Base-by-base conservation (phyloP, 2,888 invertebrate genomes). In the Polydrusus cervinus region DNA sequence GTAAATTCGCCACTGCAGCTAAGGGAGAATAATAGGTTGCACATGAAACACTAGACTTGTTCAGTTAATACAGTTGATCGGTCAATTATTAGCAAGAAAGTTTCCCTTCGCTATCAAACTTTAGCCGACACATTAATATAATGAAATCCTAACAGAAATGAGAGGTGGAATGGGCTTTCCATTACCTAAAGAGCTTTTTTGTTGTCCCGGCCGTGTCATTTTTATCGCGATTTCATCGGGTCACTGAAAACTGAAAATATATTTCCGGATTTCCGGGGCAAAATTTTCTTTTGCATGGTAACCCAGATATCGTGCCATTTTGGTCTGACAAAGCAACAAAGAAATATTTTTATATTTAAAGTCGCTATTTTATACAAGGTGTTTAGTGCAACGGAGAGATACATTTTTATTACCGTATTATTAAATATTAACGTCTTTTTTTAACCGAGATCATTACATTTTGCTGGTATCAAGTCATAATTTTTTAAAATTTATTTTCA, bases 161-260 rank as follows among this genome's bases (percentile, higher is more conserved):
- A 65, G 51, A 71, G 45, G 64, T 71, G 57, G 40, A 65, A 55
- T 55, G 71, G 25, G 18, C 13, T 53, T 40, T 40, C 71, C 55
- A 71, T 71, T 71, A 71, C 57, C 20, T 43, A 65, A 65, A 71
- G 71, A 45, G 64, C 65, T 71, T 71, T 71, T 71, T 71, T 71
- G 20, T 43, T 60, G 57, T 11, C 51, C 34, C 38, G 49, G 16
- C 51, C 30, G n/a, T 51, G 60, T 62, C 61, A 62, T 18, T 70
- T 70, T 60, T 62, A 70, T 70, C 49, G 49, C 69, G 51, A 70
- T 38, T 70, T 70, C 60, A 49, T 49, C 61, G 16, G 70, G 61
- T 70, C 62, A 70, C 70, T 62, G 49, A 70, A 70, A 70, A 70
- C 20, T 62, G 49, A 61, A 61, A 51, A 14, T 8, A 16, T 16